Percentiles rank a stretch among this genome's conserved stretches.
Evolutionary conservation across 1,140 invertebrate genomes (phyloP).

Genomic region (Drosophila gunungcola): DNA sequence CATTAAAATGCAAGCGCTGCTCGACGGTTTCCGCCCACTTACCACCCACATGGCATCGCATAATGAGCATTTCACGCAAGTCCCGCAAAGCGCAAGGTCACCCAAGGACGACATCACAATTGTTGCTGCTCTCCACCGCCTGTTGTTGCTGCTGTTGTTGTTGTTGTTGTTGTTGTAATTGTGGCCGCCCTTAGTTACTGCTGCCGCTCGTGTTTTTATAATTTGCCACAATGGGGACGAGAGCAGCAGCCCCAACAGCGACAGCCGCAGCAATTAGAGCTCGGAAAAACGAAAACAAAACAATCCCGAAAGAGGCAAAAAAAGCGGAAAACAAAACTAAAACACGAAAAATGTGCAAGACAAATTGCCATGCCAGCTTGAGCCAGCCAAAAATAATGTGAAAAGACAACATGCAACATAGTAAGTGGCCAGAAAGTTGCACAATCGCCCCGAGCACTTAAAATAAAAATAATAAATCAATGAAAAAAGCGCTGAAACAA

Average conservation of each 20-base stretch:
- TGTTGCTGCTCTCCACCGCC: conserved; percentile 36
- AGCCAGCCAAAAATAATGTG: conserved; percentile 26
- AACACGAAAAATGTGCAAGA: conserved; percentile 43
- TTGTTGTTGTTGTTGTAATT: conserved; percentile 20
- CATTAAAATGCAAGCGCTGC: conserved; percentile 76
- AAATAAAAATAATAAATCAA: background rate
- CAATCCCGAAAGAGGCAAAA: conserved; percentile 28
- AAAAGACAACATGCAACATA: conserved; percentile 47
- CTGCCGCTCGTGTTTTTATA: conserved; percentile 58
- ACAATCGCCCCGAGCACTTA: background rate
- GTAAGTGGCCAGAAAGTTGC: conserved; percentile 21
- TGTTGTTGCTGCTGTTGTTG: conserved; percentile 43
- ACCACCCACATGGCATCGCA: conserved; percentile 40
- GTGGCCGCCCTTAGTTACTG: conserved; percentile 29
- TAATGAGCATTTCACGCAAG: conserved; percentile 71
- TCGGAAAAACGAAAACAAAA: conserved; percentile 45
- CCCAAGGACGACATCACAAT: conserved; percentile 71
- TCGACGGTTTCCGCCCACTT: conserved; percentile 12
- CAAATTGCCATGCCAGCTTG: conserved; percentile 59
- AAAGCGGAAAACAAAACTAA: conserved; percentile 36
- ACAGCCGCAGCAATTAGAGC: conserved; percentile 77
- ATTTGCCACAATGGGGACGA: conserved; percentile 59
- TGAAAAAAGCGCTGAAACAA: background rate
- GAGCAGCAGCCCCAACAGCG: conserved; percentile 52
- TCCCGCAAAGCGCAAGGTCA: conserved; percentile 71